Conservation (phyloP, 2,797 vertebrate genomes). For the Rhinogobio ventralis region DNA sequence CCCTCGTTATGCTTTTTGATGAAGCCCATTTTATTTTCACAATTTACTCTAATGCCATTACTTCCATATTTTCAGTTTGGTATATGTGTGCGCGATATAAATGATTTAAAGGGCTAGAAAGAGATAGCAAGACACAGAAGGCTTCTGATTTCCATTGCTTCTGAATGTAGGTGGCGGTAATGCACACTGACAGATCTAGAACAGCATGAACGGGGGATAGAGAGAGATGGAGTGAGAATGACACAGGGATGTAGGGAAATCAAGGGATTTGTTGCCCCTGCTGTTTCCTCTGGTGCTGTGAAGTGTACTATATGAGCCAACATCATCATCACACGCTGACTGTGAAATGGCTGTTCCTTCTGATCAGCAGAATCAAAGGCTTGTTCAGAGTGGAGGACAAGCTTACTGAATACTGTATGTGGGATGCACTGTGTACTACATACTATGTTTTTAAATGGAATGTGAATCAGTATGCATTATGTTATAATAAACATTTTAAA, state of each 20-base stretch:
- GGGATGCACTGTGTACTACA: not conserved
- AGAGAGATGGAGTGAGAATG: conserved; percentile 10
- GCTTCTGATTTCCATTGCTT: conserved; percentile 39
- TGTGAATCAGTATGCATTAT: not conserved
- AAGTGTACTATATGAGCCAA: conserved; percentile 17
- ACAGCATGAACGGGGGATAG: conserved; percentile 26
- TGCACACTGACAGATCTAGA: conserved; percentile 59
- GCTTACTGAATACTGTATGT: not conserved
- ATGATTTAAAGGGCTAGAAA: not conserved
- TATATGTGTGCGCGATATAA: not conserved
- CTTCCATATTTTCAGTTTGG: not conserved
- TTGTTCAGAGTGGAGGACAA: not conserved
- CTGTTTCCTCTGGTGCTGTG: conserved; percentile 9
- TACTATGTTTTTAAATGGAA: not conserved
- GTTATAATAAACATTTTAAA: not conserved
- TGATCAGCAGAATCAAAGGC: conserved; percentile 2
- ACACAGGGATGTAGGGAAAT: not conserved
- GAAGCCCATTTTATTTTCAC: not conserved
- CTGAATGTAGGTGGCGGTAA: conserved; percentile 35
- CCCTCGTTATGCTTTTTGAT: not conserved
- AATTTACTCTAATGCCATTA: not conserved
- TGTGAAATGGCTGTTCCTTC: not conserved
- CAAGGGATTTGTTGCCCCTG: conserved; percentile 22
- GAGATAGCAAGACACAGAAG: not conserved
- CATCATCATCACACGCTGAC: conserved; percentile 7